These are phyloP conservation scores for Henricia sp. DNA, from an alignment of 53 echinoderm and acorn worm genomes.

Conservation along the genomic window DNA sequence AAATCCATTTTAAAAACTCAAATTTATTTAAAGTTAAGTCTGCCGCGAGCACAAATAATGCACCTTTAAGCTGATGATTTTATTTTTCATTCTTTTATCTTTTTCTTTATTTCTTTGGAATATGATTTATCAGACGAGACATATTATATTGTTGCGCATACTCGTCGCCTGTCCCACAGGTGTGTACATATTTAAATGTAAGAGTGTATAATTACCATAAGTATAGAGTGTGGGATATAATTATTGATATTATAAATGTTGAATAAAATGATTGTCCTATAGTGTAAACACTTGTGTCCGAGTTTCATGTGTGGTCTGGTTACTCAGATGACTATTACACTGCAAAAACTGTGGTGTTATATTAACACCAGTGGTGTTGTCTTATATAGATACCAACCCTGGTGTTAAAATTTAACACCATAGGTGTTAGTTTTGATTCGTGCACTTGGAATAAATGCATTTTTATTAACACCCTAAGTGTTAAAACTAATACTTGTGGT, in stretches of 20 bases:
- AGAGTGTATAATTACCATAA: slow-evolving; percentile 58
- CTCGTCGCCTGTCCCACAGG: slow-evolving; percentile 56
- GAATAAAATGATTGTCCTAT: slow-evolving; percentile 57
- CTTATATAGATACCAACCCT: too few relatives aligned
- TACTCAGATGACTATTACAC: too few relatives aligned
- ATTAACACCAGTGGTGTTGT: neutral
- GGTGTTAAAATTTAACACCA: too few relatives aligned
- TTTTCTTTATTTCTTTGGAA: slow-evolving; percentile 2
- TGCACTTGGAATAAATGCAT: too few relatives aligned
- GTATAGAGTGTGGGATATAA: slow-evolving; percentile 53
- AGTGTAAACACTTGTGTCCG: slow-evolving; percentile 9
- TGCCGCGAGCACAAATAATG: too few relatives aligned
- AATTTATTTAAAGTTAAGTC: too few relatives aligned
- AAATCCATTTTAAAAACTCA: too few relatives aligned
- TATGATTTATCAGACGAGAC: slow-evolving; percentile 21
- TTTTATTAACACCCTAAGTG: too few relatives aligned
- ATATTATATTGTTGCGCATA: slow-evolving; percentile 58
- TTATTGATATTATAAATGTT: slow-evolving; percentile 62
- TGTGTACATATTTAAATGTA: slow-evolving; percentile 64
- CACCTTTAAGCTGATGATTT: too few relatives aligned
- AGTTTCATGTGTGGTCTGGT: too few relatives aligned
- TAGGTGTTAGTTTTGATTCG: too few relatives aligned
- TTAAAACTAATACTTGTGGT: too few relatives aligned
- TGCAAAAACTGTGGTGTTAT: neutral
- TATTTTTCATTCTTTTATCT: slow-evolving; percentile 18